Percentiles rank a stretch among this genome's conserved stretches.
Conservation (phyloP, 2,113 vertebrate species). For the Bagarius yarrelli region DNA sequence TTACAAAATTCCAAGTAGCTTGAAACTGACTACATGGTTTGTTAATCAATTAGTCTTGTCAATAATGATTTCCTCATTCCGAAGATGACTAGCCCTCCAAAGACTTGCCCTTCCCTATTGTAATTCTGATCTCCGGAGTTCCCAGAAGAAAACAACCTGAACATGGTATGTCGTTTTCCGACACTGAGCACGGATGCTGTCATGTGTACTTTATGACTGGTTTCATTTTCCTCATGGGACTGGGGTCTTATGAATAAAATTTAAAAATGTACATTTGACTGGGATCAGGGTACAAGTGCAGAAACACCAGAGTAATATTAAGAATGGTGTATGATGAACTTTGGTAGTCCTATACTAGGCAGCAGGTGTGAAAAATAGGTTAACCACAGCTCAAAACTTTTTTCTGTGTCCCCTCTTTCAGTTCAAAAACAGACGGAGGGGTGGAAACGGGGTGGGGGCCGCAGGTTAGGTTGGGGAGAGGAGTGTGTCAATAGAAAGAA, state of each 20-base stretch:
- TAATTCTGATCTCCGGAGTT: background rate
- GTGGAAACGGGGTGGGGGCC: constrained; percentile 41
- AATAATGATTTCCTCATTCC: background rate
- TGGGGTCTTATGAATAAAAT: background rate
- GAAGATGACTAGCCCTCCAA: background rate
- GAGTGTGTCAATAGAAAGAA: constrained; percentile 55
- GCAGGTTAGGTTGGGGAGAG: constrained; percentile 13
- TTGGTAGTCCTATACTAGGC: constrained; percentile 67
- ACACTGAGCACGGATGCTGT: constrained; percentile 5
- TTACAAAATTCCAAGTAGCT: background rate
- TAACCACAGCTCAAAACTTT: constrained; percentile 62
- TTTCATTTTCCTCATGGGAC: background rate
- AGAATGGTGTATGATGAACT: constrained; percentile 67
- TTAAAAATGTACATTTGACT: constrained; percentile 33
- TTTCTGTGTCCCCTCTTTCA: constrained; percentile 39
- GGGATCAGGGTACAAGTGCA: constrained; percentile 56
- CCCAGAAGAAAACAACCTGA: constrained; percentile 9
- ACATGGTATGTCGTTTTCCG: background rate
- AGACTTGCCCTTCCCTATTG: background rate
- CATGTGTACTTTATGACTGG: constrained; percentile 2
- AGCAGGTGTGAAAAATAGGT: constrained; percentile 77
- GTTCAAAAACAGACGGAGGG: constrained; percentile 36
- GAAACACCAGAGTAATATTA: constrained; percentile 73
- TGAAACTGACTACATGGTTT: background rate
- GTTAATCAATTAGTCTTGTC: constrained; percentile 3